Evolutionary conservation across 1,140 invertebrate genomes (phyloP).

Genomic region (Fopius arisanus): DNA sequence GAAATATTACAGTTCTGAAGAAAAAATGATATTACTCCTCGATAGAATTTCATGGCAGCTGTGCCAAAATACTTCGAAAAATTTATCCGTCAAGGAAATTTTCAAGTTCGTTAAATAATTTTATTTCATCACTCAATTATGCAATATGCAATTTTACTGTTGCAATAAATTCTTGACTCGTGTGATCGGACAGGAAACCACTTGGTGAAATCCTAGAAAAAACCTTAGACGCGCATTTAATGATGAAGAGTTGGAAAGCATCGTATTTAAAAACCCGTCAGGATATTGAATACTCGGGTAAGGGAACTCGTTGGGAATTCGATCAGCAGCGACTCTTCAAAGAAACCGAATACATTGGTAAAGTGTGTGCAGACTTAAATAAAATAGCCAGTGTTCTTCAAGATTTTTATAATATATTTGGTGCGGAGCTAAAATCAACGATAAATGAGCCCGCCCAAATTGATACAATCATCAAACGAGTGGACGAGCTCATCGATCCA

Average conservation of each 20-base stretch:
- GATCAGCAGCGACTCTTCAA: conserved; percentile 81
- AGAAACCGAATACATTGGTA: conserved; percentile 81
- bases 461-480: conserved; percentile 78
- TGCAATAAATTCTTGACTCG: background rate
- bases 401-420: conserved; percentile 91
- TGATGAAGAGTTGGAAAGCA: conserved; percentile 80
- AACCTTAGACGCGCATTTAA: conserved; percentile 68
- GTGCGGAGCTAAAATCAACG: conserved; percentile 83
- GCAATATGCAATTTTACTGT: background rate
- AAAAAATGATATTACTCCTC: conserved; percentile 79
- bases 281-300: conserved; percentile 83
- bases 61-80: conserved; percentile 75
- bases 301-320: conserved; percentile 89
- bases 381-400: conserved; percentile 77
- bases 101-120: conserved; percentile 72
- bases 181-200: conserved; percentile 61
- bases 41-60: conserved; percentile 83
- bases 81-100: conserved; percentile 75
- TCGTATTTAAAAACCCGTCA: conserved; percentile 77
- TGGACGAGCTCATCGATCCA: conserved; percentile 76
- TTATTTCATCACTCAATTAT: conserved; percentile 16
- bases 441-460: conserved; percentile 85
- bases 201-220: conserved; percentile 63
- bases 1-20: conserved; percentile 75
- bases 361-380: conserved; percentile 79